These are phyloP conservation scores for Scotopteryx bipunctaria DNA, from an alignment of 2,888 invertebrate genomes.

Conservation along the genomic window DNA sequence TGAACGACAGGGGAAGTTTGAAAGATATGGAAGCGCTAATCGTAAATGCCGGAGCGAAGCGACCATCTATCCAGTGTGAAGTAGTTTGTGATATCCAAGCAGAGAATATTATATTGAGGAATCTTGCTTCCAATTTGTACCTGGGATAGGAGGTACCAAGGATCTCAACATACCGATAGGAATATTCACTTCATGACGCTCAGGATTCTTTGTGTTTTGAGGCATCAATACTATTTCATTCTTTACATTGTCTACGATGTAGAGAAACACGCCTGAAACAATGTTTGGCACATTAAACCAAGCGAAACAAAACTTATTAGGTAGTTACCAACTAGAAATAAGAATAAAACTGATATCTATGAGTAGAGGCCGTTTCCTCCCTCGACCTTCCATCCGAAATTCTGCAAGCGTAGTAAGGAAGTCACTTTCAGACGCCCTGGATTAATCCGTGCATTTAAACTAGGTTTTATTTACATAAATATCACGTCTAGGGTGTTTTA, in stretches of 20 bases:
- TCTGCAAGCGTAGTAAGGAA: no score
- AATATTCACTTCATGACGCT: conserved; percentile 82
- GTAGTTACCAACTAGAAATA: not conserved
- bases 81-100: no score
- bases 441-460: no score
- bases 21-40: no score
- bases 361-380: no score
- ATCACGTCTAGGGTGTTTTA: not conserved
- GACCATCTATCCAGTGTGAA: no score
- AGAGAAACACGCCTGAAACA: conserved; percentile 79
- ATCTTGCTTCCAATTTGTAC: not conserved
- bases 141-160: not conserved
- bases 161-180: conserved; percentile 69
- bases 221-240: conserved; percentile 83
- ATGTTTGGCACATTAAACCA: not conserved
- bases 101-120: not conserved
- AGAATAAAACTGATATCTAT: no score
- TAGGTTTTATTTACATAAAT: no score
- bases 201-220: conserved; percentile 68
- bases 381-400: no score
- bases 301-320: not conserved
- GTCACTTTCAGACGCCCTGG: no score
- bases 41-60: no score
- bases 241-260: conserved; percentile 77
- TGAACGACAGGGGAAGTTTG: no score